phyloP scores from a whole-genome alignment of 2,113 vertebrate species.

The Charina bottae region DNA sequence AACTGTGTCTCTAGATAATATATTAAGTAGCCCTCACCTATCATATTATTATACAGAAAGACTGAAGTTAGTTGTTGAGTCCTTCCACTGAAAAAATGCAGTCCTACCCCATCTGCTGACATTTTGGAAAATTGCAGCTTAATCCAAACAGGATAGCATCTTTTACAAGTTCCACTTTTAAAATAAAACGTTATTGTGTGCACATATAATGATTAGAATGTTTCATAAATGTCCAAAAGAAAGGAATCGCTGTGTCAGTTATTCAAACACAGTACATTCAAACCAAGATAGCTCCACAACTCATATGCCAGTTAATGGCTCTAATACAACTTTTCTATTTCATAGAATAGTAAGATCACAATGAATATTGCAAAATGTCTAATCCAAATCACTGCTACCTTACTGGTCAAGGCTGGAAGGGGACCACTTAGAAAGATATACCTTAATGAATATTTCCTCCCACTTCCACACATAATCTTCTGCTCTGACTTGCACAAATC shows the following conservation, averaged over 20 bases:
- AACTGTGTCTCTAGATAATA: too few relatives aligned
- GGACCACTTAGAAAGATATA: not conserved
- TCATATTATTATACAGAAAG: not conserved
- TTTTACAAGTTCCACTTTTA: not conserved
- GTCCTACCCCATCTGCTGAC: constrained; percentile 67
- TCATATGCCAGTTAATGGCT: not conserved
- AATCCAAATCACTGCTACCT: not conserved
- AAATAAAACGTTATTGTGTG: fast-evolving
- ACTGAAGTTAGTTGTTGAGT: not conserved
- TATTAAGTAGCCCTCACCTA: not conserved
- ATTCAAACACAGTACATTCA: not conserved
- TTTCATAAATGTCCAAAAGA: not conserved
- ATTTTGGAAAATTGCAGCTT: not conserved
- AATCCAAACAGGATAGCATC: not conserved
- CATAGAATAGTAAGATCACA: not conserved
- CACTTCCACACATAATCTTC: not conserved
- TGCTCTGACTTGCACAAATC: not conserved
- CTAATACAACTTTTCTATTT: not conserved
- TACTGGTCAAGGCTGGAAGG: not conserved
- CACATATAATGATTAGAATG: not conserved
- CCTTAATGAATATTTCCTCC: not conserved
- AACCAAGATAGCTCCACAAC: not conserved
- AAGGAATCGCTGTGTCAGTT: not conserved
- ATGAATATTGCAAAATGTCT: not conserved
- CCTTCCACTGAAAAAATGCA: not conserved